Percentiles rank a stretch among this genome's conserved stretches.
Conservation (phyloP, 1,140 invertebrate species). For the Monochamus saltuarius region DNA sequence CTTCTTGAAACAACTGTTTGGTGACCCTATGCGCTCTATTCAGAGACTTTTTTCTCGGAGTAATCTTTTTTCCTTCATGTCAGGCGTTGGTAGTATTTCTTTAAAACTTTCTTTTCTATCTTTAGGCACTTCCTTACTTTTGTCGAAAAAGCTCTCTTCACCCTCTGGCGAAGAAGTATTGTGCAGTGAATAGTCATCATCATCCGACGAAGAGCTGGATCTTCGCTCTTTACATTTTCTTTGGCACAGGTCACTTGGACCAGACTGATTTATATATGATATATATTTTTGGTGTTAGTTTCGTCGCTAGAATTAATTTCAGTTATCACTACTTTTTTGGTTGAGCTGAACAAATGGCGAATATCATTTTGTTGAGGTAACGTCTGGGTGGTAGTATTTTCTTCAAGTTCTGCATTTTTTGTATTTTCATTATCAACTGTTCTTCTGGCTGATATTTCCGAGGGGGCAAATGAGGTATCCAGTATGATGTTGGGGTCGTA, state of each 20-base stretch:
- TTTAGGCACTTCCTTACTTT: too few species aligned
- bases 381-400: too few species aligned
- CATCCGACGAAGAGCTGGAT: neutral
- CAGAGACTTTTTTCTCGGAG: too few species aligned
- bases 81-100: neutral
- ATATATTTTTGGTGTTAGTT: too few species aligned
- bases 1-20: neutral
- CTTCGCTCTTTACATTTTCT: neutral
- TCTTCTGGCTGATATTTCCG: neutral
- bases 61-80: neutral
- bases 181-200: neutral
- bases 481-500: too few species aligned
- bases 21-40: neutral
- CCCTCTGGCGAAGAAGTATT: neutral
- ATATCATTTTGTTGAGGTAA: too few species aligned
- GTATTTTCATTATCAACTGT: neutral
- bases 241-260: too few species aligned
- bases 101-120: neutral
- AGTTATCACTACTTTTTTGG: too few species aligned
- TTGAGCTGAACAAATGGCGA: too few species aligned
- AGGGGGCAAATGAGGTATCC: too few species aligned
- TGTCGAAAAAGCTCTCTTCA: neutral
- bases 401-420: slow-evolving; percentile 1
- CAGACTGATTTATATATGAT: too few species aligned
- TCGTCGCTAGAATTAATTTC: too few species aligned